Evolutionary conservation across 2,888 invertebrate genomes (phyloP), one percentile per base, ranked within the genome.

Genomic region (Mimachlamys varia): DNA sequence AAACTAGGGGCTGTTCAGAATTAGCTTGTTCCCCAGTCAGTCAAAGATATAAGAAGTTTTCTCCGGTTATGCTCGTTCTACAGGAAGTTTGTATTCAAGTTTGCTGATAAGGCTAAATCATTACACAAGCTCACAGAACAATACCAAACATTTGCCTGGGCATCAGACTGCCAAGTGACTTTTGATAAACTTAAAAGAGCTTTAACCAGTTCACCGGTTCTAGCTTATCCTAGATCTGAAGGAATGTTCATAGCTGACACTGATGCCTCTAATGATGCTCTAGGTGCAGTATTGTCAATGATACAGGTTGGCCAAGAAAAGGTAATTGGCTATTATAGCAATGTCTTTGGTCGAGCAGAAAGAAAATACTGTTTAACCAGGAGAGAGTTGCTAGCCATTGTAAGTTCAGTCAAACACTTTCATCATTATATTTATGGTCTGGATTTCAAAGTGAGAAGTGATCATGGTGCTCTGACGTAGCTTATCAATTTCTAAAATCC

Each of bases 261-360:
- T 19, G 90, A 89, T 53, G 90, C 90, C 13, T 87, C 87, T n/a
- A 58, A 44, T 5, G n/a, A 19, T 49, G 89, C 88, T 10, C 76
- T 91, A n/a, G 88, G 89, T 38, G 91, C 88, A 13, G 88, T 91
- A 17, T 87, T 91, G 15, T 91, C 76, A 27, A 90, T 90, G 49
- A 27, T 76, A 22, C 91, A 90, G 88, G 87, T 90, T 55, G 90
- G 89, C 0, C n/a, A 87, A n/a, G 89, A 91, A 88, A 87, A 87
- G 19, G 90, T 89, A 22, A 88, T 88, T 49, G 37, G 53, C 44
- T 91, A 91, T 76, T 89, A 53, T 33, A 90, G 90, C 88, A 88
- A 91, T 27, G 38, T 27, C 15, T 88, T 88, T 33, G 19, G 13
- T 37, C 88, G 88, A 50, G 22, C 88, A 27, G 89, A 90, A 76